These are phyloP conservation scores for Uropetala carovei DNA, from an alignment of 2,888 invertebrate genomes.

Conservation along the genomic window DNA sequence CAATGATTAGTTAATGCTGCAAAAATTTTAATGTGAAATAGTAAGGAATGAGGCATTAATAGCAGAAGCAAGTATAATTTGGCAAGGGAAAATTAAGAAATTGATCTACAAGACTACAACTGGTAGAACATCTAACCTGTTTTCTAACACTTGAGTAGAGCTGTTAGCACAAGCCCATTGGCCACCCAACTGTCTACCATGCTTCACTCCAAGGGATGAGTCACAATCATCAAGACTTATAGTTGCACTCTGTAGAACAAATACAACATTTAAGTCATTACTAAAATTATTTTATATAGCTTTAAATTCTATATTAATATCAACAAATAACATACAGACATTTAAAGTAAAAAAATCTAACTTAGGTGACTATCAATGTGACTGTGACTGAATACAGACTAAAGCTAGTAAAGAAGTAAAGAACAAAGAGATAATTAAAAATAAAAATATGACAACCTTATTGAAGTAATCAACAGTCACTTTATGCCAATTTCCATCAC, in stretches of 20 bases:
- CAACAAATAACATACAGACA: not conserved
- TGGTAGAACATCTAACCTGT: conserved; percentile 75
- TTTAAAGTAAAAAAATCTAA: not conserved
- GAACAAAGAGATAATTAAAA: not conserved
- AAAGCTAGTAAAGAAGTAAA: not conserved
- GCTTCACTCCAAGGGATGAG: conserved; percentile 86
- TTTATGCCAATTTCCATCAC: conserved; percentile 94
- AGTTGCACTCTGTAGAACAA: conserved; percentile 82
- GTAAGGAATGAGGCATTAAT: no score
- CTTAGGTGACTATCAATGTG: not conserved
- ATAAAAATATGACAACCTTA: conserved; percentile 77
- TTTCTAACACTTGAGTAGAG: conserved; percentile 84
- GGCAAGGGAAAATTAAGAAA: no score
- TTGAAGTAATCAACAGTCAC: conserved; percentile 91
- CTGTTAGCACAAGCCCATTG: conserved; percentile 90
- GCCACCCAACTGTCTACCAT: conserved; percentile 83
- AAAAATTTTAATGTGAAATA: no score
- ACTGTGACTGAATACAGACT: not conserved
- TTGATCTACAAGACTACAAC: no score
- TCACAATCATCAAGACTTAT: conserved; percentile 93
- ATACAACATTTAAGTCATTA: not conserved
- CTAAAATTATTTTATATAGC: not conserved
- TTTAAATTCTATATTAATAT: not conserved
- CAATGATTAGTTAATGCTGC: no score
- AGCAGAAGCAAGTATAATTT: no score